phyloP scores from a whole-genome alignment of 1,140 invertebrate genomes.

The Drosophila nigrodunni region DNA sequence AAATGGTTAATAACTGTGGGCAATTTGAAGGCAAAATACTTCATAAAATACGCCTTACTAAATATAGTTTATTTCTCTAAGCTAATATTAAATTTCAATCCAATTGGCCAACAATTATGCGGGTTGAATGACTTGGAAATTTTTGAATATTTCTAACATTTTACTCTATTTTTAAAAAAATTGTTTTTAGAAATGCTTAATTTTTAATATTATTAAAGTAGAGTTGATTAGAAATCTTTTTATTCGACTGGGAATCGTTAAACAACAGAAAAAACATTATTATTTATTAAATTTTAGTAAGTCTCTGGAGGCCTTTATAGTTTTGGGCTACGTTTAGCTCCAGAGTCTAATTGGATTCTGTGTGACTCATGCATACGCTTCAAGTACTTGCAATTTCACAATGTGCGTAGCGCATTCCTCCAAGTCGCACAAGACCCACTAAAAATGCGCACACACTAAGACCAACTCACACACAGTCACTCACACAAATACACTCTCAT shows the following conservation, averaged over 20 bases:
- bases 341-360: constrained; percentile 16
- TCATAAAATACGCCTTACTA: neutral
- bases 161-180: too few species aligned
- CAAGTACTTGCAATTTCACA: constrained; percentile 33
- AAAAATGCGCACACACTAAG: constrained; percentile 23
- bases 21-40: neutral
- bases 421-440: constrained; percentile 57
- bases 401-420: constrained; percentile 59
- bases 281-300: too few species aligned
- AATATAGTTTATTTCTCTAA: neutral
- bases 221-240: too few species aligned
- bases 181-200: too few species aligned
- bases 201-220: too few species aligned
- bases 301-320: neutral
- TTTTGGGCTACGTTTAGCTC: neutral
- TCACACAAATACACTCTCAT: constrained; percentile 13
- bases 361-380: constrained; percentile 45
- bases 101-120: neutral
- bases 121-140: too few species aligned
- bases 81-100: neutral
- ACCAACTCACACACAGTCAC: constrained; percentile 22
- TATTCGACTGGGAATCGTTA: too few species aligned
- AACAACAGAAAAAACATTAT: too few species aligned
- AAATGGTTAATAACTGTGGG: constrained; percentile 8
- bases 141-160: too few species aligned